Evolutionary conservation across 2,113 vertebrate species (phyloP), one percentile per base, ranked within the genome.

Genomic region (Polyodon spathula): DNA sequence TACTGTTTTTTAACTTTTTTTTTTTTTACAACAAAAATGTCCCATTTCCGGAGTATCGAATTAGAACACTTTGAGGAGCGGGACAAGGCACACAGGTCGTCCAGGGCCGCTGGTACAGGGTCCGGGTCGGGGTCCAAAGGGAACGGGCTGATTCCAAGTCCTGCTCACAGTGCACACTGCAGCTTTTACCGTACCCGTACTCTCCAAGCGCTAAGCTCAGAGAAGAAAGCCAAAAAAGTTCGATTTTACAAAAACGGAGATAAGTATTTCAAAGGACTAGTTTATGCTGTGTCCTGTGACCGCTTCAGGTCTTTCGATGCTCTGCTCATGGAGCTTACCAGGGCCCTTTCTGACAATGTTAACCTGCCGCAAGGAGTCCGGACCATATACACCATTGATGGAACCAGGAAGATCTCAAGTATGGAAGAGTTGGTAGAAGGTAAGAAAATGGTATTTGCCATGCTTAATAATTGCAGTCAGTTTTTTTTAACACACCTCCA

Each of bases 61-160:
- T 80, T 97, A 78, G 95, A 98, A 78, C 95, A 98, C 68, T 98
- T 98, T 14, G 93, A 96, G n/a, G 95, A 97, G 66, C 86, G 95
- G 44, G 92, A 93, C 72, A 93, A 91, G 79, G 82, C 83, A 67
- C 91, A 88, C 37, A 85, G 89, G 54, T 84, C 89, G 59, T 58
- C 77, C 27, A 75, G 84, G 56, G 71, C 81, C 59, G 79, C 68
- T 4, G 68, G 61, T 3, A 70, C 71, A 54, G 80, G 86, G 37
- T 75, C 80, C 10, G 86, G 83, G 1, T 83, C 84, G 0, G 88
- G 90, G 41, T 89, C 88, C 52, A 73, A 90, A 58, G 92, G 88
- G 6, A 97, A 94, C 75, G 96, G 95, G 68, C 78, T 98, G 74
- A 90, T 94, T 50, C 96, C 95, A 1, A 98, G 94, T 75, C 96